A percentile compares a stretch with the other conserved stretches of the same genome.
Conservation (phyloP, 2,888 invertebrate species). For the Eretmocerus hayati region DNA sequence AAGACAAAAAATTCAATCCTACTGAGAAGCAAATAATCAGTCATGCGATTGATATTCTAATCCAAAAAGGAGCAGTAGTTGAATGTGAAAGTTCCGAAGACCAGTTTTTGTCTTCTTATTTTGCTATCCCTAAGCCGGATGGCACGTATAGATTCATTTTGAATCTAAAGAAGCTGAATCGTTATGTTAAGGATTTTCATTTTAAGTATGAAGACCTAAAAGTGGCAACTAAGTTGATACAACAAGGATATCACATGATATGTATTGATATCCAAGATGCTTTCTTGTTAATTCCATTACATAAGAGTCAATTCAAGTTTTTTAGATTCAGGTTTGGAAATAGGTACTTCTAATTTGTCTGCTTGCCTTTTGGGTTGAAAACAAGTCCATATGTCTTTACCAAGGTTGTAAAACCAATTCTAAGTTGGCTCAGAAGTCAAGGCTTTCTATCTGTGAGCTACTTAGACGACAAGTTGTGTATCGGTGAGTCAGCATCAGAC, state of each 20-base stretch:
- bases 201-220: too few relatives aligned
- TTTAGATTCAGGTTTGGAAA: conserved; percentile 21
- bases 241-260: conserved; percentile 8
- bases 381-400: conserved; percentile 21
- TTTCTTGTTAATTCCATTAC: conserved; percentile 20
- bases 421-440: conserved; percentile 5
- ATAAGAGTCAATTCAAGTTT: conserved; percentile 7
- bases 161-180: too few relatives aligned
- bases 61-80: background rate
- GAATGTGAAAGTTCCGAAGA: background rate
- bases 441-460: too few relatives aligned
- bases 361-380: conserved; percentile 23
- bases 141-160: too few relatives aligned
- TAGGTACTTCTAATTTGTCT: conserved; percentile 19
- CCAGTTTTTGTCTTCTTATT: conserved; percentile 13
- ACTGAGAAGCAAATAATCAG: background rate
- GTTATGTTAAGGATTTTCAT: conserved; percentile 6
- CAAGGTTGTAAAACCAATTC: too few relatives aligned
- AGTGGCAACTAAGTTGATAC: conserved; percentile 9
- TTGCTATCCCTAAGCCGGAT: too few relatives aligned
- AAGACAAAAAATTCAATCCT: background rate
- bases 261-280: conserved; percentile 22
- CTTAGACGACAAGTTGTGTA: background rate
- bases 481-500: conserved; percentile 8
- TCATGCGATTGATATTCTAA: background rate